A percentile compares a stretch with the other conserved stretches of the same genome.
phyloP scores from a whole-genome alignment of 2,797 vertebrate species.

The Neosilurus hyrtlii region DNA sequence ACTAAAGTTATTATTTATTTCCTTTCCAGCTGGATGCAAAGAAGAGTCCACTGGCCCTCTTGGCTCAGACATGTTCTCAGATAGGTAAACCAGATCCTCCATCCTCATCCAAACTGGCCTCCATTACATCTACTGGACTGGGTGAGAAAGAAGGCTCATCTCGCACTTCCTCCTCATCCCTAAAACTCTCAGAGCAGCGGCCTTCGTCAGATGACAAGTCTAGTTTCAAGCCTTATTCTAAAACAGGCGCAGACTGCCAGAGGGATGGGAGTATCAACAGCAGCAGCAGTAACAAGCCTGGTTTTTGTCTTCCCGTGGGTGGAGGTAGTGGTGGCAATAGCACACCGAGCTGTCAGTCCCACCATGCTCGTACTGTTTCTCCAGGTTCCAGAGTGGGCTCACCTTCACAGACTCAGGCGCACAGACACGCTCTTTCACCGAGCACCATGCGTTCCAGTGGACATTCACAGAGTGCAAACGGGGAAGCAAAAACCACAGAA shows the following conservation, averaged over 20 bases:
- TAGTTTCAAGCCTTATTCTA: constrained; percentile 97
- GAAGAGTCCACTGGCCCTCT: constrained; percentile 93
- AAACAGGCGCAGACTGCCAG: constrained; percentile 80
- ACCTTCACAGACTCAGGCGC: constrained; percentile 69
- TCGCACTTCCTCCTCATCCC: constrained; percentile 67
- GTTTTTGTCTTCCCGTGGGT: constrained; percentile 86
- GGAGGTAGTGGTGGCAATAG: constrained; percentile 53
- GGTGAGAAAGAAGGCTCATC: constrained; percentile 82
- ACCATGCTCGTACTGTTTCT: constrained; percentile 77
- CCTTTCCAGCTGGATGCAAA: constrained; percentile 90
- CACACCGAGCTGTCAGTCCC: constrained; percentile 72
- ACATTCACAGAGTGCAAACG: constrained; percentile 72
- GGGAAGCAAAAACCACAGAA: constrained; percentile 69
- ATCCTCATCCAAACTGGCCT: constrained; percentile 89
- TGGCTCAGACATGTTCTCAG: constrained; percentile 97
- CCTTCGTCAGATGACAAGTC: constrained; percentile 86
- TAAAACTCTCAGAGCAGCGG: constrained; percentile 76
- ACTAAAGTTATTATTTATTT: constrained; percentile 36
- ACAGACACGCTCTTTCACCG: constrained; percentile 56
- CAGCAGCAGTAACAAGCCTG: constrained; percentile 79
- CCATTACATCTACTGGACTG: constrained; percentile 77
- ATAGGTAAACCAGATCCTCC: constrained; percentile 96
- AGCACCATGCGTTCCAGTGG: constrained; percentile 47
- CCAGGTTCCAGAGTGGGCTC: constrained; percentile 75
- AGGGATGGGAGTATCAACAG: constrained; percentile 80